Evolutionary conservation across 1,140 invertebrate species (phyloP).

Genomic region (Bombus haemorrhoidalis): DNA sequence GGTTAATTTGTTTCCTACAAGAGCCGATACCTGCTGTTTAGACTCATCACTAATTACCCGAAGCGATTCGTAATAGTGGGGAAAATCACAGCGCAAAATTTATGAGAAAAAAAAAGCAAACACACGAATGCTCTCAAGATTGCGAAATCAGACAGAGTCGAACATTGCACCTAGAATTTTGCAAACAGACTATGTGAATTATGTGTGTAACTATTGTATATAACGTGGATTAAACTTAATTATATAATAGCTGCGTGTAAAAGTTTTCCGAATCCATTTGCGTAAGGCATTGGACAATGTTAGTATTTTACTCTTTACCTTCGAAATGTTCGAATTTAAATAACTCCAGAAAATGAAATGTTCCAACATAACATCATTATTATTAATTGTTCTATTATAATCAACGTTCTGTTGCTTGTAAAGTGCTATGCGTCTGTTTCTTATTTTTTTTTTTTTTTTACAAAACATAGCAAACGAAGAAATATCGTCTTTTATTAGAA

Average conservation of each 20-base stretch:
- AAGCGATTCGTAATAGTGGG: background rate
- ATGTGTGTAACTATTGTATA: too few relatives aligned
- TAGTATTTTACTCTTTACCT: too few relatives aligned
- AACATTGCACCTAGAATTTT: background rate
- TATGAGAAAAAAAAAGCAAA: background rate
- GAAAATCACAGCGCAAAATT: constrained; percentile 1
- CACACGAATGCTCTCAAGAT: background rate
- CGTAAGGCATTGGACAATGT: background rate
- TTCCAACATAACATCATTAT: too few relatives aligned
- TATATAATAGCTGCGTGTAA: background rate
- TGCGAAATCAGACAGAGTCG: background rate
- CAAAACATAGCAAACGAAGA: too few relatives aligned
- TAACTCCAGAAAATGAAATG: too few relatives aligned
- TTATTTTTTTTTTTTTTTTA: too few relatives aligned
- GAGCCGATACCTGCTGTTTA: background rate
- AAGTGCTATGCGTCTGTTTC: too few relatives aligned
- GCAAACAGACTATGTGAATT: background rate
- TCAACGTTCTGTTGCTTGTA: too few relatives aligned
- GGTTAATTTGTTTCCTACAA: constrained; percentile 16
- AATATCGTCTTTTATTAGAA: too few relatives aligned
- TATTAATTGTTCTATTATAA: too few relatives aligned
- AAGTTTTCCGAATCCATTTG: background rate
- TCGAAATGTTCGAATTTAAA: too few relatives aligned
- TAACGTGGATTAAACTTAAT: background rate
- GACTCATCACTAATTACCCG: constrained; percentile 13